Conservation (phyloP, 2,888 invertebrate genomes). For the Xylophagus ater region DNA sequence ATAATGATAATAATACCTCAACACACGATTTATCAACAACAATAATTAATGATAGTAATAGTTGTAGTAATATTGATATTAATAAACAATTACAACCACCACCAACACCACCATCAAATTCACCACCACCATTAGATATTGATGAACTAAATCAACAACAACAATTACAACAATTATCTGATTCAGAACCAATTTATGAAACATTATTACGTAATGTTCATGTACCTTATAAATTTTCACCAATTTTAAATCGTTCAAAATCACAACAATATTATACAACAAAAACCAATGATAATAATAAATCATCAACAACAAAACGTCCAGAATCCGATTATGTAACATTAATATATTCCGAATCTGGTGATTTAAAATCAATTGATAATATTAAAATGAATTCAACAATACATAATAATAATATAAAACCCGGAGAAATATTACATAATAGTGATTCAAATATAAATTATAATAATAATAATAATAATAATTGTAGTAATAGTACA, state of each 20-base stretch:
- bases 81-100: slow-evolving; percentile 13
- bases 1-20: slow-evolving; percentile 20
- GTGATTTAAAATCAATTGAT: slow-evolving; percentile 30
- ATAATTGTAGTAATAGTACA: too few species aligned
- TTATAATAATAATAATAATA: slow-evolving; percentile 20
- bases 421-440: slow-evolving; percentile 16
- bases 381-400: slow-evolving; percentile 27
- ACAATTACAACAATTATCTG: too few species aligned
- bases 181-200: slow-evolving; percentile 36
- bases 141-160: too few species aligned
- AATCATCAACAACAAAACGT: slow-evolving; percentile 22
- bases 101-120: slow-evolving; percentile 34
- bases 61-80: too few species aligned
- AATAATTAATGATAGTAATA: too few species aligned
- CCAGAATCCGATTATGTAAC: slow-evolving; percentile 40
- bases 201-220: slow-evolving; percentile 37
- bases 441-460: slow-evolving; percentile 25
- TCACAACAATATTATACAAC: slow-evolving; percentile 29
- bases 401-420: slow-evolving; percentile 11
- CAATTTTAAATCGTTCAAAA: slow-evolving; percentile 32
- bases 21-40: too few species aligned
- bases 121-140: slow-evolving; percentile 32
- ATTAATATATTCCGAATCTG: slow-evolving; percentile 31
- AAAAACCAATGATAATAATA: slow-evolving; percentile 21
- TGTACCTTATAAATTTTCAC: slow-evolving; percentile 39